These are phyloP conservation scores for Maniola jurtina DNA, from an alignment of 1,140 invertebrate genomes.

Conservation along the genomic window DNA sequence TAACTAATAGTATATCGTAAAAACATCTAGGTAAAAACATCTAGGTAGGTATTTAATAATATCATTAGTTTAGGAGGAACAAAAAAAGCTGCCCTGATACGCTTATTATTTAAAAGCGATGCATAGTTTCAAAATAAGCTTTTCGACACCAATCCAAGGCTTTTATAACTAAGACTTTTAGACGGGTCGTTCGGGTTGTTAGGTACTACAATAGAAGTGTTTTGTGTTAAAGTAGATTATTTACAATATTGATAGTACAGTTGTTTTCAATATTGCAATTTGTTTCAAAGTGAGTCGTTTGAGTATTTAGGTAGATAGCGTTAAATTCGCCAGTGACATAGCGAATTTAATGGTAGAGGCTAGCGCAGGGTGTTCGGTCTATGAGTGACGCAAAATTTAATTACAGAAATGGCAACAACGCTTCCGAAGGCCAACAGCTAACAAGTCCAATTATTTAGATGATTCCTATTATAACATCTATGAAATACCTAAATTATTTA, in stretches of 20 bases:
- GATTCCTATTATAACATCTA: constrained; percentile 54
- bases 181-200: no score
- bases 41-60: no score
- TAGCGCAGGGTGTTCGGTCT: constrained; percentile 64
- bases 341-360: constrained; percentile 66
- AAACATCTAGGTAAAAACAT: no score
- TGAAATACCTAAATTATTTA: constrained; percentile 58
- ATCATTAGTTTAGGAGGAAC: no score
- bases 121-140: no score
- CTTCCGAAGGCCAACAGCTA: constrained; percentile 62
- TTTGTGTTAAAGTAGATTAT: no score
- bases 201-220: no score
- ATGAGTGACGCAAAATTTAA: constrained; percentile 75
- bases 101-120: no score
- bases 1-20: no score
- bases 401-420: constrained; percentile 68
- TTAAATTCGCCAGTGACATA: constrained; percentile 53
- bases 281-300: constrained; percentile 15
- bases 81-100: no score
- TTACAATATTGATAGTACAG: neutral
- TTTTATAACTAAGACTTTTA: no score
- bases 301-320: constrained; percentile 22
- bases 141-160: no score
- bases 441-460: constrained; percentile 69
- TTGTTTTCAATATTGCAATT: constrained; percentile 15